Conservation (phyloP, 2,113 vertebrate species). For the Furnarius figulus region DNA sequence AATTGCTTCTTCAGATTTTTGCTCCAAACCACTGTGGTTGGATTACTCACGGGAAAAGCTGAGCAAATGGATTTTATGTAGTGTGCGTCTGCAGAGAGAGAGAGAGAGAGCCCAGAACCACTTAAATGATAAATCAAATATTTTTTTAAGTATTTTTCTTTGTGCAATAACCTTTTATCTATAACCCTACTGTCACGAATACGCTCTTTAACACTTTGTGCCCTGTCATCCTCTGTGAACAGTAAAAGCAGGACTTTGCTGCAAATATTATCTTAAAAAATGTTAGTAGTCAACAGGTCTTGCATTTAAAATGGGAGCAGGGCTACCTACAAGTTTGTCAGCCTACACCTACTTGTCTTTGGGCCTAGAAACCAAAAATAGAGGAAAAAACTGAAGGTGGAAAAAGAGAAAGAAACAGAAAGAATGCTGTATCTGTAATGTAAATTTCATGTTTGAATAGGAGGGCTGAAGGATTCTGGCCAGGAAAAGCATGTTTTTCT, state of each 20-base stretch:
- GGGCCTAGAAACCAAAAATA: not conserved
- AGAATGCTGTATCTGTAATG: constrained; percentile 12
- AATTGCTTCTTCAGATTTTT: constrained; percentile 74
- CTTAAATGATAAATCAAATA: constrained; percentile 41
- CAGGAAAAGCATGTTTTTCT: constrained; percentile 58
- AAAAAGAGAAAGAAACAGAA: constrained; percentile 19
- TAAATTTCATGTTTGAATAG: constrained; percentile 72
- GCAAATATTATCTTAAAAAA: constrained; percentile 8
- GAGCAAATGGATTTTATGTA: constrained; percentile 70
- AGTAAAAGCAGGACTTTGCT: not conserved
- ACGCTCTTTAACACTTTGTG: constrained; percentile 4
- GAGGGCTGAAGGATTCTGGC: constrained; percentile 37
- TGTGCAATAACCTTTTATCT: constrained; percentile 28
- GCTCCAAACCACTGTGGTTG: constrained; percentile 61
- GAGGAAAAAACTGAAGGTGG: not conserved
- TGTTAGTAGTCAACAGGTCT: constrained; percentile 11
- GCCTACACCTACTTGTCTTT: not conserved
- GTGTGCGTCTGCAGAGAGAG: not conserved
- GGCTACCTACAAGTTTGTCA: constrained; percentile 1
- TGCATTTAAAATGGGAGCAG: constrained; percentile 40
- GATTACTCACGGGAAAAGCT: constrained; percentile 75
- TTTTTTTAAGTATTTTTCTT: not conserved
- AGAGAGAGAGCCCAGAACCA: not conserved
- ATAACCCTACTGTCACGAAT: not conserved
- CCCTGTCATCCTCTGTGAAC: not conserved